Evolutionary conservation across 2,113 vertebrate genomes (phyloP).

Genomic region (Echinops telfairi): DNA sequence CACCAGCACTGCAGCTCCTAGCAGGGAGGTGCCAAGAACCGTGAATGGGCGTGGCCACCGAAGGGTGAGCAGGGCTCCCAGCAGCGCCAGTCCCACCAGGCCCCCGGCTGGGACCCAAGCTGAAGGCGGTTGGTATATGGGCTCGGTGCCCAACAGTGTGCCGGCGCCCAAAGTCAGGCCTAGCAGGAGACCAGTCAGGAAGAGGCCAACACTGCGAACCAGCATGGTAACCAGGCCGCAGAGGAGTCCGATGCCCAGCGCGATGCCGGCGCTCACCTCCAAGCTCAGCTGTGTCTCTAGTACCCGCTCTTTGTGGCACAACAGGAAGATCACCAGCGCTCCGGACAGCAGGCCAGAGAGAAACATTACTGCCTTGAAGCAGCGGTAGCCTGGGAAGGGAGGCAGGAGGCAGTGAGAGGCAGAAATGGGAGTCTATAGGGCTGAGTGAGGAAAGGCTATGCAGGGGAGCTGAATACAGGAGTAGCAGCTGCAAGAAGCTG

Average conservation of each 20-base stretch:
- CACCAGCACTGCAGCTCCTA: slow-evolving; percentile 91
- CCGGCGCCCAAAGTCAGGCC: slow-evolving; percentile 91
- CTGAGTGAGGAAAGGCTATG: neutral
- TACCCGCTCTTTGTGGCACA: slow-evolving; percentile 93
- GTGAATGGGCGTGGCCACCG: slow-evolving; percentile 93
- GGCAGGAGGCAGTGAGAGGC: slow-evolving; percentile 32
- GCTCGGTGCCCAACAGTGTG: slow-evolving; percentile 88
- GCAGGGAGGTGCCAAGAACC: slow-evolving; percentile 90
- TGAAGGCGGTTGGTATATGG: slow-evolving; percentile 90
- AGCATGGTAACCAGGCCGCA: slow-evolving; percentile 94
- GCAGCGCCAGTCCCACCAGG: slow-evolving; percentile 90
- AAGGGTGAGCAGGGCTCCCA: slow-evolving; percentile 92
- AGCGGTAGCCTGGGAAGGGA: slow-evolving; percentile 89
- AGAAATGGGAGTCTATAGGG: neutral
- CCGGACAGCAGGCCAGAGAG: slow-evolving; percentile 94
- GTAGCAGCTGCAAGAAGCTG: no score
- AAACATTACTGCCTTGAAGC: slow-evolving; percentile 96
- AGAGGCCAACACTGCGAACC: slow-evolving; percentile 93
- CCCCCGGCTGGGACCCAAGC: slow-evolving; percentile 93
- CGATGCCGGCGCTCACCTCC: slow-evolving; percentile 92
- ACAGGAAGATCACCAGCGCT: slow-evolving; percentile 92
- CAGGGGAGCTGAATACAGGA: slow-evolving; percentile 22
- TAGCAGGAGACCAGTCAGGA: slow-evolving; percentile 93
- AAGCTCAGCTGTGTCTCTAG: slow-evolving; percentile 94
- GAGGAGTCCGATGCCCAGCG: slow-evolving; percentile 93